Conservation (phyloP, 2,888 invertebrate genomes). For the Theristus sp. region DNA sequence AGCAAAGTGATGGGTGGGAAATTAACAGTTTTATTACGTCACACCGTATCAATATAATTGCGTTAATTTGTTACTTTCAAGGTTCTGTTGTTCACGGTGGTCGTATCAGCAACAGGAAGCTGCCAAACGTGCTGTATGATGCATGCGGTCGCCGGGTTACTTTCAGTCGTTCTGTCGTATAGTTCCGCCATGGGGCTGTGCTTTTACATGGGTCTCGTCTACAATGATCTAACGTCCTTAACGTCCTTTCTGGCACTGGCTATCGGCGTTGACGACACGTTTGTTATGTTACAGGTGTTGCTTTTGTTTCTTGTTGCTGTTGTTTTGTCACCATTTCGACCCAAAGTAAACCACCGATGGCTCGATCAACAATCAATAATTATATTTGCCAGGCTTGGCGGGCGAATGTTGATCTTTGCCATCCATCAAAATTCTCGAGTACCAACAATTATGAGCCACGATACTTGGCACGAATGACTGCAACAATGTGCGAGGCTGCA, state of each 20-base stretch:
- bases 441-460: no score
- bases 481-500: neutral
- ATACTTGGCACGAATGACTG: neutral
- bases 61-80: no score
- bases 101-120: neutral
- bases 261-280: conserved; percentile 5
- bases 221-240: neutral
- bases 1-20: no score
- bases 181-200: neutral
- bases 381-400: no score
- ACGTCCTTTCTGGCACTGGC: conserved; percentile 3
- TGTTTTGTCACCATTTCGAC: no score
- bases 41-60: no score
- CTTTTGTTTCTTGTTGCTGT: no score
- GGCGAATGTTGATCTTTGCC: neutral
- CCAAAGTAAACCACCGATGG: no score
- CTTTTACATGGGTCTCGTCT: neutral
- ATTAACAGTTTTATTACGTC: no score
- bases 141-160: neutral
- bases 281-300: no score
- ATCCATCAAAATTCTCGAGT: no score
- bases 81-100: neutral
- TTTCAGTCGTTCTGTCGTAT: neutral
- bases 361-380: no score
- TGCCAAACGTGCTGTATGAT: neutral